These are phyloP conservation scores for Odontophorus gujanensis DNA, from an alignment of 2,113 vertebrate species.

Conservation along the genomic window DNA sequence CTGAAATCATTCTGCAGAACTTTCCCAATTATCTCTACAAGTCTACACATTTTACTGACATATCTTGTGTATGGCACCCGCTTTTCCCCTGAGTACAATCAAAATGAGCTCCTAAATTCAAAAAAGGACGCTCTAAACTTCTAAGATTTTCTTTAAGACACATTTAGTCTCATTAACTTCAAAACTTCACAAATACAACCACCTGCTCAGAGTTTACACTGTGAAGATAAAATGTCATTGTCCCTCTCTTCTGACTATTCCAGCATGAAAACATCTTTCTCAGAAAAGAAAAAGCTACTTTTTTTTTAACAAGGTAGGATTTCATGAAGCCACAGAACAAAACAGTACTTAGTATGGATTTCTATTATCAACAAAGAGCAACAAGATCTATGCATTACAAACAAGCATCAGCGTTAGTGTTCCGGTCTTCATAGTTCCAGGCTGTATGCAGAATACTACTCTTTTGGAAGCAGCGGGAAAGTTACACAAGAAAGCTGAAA, in stretches of 20 bases:
- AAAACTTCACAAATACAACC: neutral
- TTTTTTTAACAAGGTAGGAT: neutral
- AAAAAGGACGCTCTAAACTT: neutral
- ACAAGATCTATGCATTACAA: neutral
- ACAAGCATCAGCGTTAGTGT: neutral
- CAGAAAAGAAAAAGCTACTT: neutral
- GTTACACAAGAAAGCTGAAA: conserved; percentile 7
- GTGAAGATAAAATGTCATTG: neutral
- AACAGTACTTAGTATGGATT: neutral
- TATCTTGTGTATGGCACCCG: neutral
- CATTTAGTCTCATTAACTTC: neutral
- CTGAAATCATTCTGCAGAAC: neutral
- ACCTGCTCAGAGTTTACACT: neutral
- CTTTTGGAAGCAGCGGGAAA: conserved; percentile 16
- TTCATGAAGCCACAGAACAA: neutral
- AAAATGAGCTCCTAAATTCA: neutral
- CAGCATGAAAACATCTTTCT: neutral
- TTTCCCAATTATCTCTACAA: neutral
- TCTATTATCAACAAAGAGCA: neutral
- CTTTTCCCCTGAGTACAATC: neutral
- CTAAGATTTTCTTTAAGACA: neutral
- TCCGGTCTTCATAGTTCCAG: conserved; percentile 38
- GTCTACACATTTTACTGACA: neutral
- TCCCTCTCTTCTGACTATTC: neutral
- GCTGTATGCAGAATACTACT: neutral